These are phyloP conservation scores for Equus quagga DNA, from an alignment of 2,113 vertebrate genomes.

Conservation along the genomic window DNA sequence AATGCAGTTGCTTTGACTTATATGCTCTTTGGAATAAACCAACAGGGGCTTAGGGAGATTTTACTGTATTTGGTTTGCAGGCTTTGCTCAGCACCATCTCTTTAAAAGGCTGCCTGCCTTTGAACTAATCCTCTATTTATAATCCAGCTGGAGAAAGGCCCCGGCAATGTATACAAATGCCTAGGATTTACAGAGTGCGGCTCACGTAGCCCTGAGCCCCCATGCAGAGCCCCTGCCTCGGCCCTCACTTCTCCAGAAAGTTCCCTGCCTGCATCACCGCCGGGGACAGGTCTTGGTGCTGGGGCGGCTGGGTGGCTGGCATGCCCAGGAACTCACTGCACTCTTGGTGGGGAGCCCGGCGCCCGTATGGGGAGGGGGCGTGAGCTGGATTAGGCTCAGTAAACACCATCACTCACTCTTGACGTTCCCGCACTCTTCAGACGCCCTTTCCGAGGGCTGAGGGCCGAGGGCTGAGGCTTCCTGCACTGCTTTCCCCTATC, in stretches of 20 bases:
- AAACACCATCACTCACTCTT: slow-evolving; percentile 84
- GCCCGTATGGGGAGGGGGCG: slow-evolving; percentile 75
- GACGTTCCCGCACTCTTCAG: slow-evolving; percentile 59
- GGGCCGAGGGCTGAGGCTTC: slow-evolving; percentile 61
- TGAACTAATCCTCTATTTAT: slow-evolving; percentile 81
- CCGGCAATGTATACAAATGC: slow-evolving; percentile 70
- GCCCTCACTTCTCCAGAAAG: slow-evolving; percentile 53
- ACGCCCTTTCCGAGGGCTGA: slow-evolving; percentile 71
- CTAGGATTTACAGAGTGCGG: slow-evolving; percentile 63
- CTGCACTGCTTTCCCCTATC: slow-evolving; percentile 51
- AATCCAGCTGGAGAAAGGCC: slow-evolving; percentile 73
- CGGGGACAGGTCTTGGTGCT: slow-evolving; percentile 69
- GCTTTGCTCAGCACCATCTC: slow-evolving; percentile 72
- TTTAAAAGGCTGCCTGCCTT: slow-evolving; percentile 81
- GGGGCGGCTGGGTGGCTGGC: slow-evolving; percentile 68
- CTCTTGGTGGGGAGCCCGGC: slow-evolving; percentile 75
- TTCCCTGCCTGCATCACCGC: slow-evolving; percentile 62
- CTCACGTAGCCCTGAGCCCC: background rate
- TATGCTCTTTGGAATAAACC: slow-evolving; percentile 68
- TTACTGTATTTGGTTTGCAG: slow-evolving; percentile 83
- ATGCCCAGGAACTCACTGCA: slow-evolving; percentile 70
- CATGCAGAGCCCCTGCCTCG: background rate
- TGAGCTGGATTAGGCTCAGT: slow-evolving; percentile 81
- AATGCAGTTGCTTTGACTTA: slow-evolving; percentile 69
- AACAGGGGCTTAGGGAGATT: slow-evolving; percentile 70